Conservation (phyloP, 2,888 invertebrate genomes). For the Halictus quadricinctus region DNA sequence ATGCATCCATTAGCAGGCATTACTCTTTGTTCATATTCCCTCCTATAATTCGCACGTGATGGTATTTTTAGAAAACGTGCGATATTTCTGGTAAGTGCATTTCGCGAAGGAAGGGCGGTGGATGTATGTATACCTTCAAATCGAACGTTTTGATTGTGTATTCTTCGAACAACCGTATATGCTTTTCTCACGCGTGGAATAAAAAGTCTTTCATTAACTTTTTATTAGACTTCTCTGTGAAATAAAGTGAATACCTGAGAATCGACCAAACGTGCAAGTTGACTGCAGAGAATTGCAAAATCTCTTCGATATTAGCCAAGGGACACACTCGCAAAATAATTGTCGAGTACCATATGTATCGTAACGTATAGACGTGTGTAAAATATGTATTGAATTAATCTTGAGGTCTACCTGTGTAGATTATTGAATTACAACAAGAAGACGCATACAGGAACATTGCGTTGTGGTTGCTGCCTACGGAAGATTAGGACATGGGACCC, state of each 20-base stretch:
- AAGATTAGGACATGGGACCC: neutral
- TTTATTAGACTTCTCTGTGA: neutral
- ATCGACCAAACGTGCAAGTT: neutral
- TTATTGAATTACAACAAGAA: neutral
- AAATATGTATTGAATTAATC: neutral
- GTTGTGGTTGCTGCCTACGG: neutral
- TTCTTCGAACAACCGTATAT: neutral
- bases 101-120: constrained; percentile 38
- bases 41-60: constrained; percentile 51
- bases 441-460: neutral
- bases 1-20: constrained; percentile 9
- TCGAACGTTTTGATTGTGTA: constrained; percentile 28
- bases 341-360: neutral
- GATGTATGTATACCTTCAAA: constrained; percentile 37
- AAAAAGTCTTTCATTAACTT: neutral
- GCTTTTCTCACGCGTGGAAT: neutral
- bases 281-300: neutral
- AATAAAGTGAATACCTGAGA: neutral
- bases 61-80: constrained; percentile 54
- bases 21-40: constrained; percentile 36
- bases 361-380: neutral
- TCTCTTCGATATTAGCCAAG: neutral
- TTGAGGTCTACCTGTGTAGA: neutral
- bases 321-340: neutral
- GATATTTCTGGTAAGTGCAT: constrained; percentile 50